Conservation (phyloP, 1,140 invertebrate genomes). For the Cyphomyrmex costatus region DNA sequence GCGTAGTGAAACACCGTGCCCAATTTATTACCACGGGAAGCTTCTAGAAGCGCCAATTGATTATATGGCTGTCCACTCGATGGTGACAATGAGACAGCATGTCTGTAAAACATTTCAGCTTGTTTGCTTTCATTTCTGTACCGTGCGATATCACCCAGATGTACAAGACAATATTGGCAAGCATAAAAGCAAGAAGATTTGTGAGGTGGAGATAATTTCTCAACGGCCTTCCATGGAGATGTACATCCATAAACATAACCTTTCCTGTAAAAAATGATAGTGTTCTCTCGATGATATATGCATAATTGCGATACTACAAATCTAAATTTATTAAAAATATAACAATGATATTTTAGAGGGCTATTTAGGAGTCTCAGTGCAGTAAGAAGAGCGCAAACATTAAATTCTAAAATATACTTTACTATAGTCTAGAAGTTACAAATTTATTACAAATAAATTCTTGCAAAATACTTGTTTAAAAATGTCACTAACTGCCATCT, state of each 20-base stretch:
- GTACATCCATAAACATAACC: slow-evolving; percentile 86
- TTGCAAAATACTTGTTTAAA: background rate
- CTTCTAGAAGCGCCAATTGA: slow-evolving; percentile 93
- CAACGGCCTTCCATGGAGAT: slow-evolving; percentile 84
- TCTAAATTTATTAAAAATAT: slow-evolving; percentile 6
- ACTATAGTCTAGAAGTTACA: too few relatives aligned
- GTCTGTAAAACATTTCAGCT: slow-evolving; percentile 91
- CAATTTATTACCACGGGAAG: slow-evolving; percentile 93
- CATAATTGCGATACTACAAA: background rate
- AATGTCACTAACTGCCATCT: background rate
- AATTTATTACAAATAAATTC: slow-evolving; percentile 1
- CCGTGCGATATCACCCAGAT: slow-evolving; percentile 94
- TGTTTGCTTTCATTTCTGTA: slow-evolving; percentile 93
- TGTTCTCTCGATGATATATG: background rate
- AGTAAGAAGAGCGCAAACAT: too few relatives aligned
- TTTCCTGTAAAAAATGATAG: slow-evolving; percentile 78
- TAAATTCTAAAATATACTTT: too few relatives aligned
- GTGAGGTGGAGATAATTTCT: slow-evolving; percentile 87
- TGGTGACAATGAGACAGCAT: slow-evolving; percentile 93
- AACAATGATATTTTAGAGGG: too few relatives aligned
- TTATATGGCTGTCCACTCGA: slow-evolving; percentile 96
- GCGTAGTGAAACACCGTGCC: slow-evolving; percentile 95
- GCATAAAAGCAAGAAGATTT: slow-evolving; percentile 93
- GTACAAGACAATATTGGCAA: slow-evolving; percentile 95
- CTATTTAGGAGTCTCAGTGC: too few relatives aligned